phyloP scores from a whole-genome alignment of 2,797 vertebrate genomes.

The Phrynocephalus vlangalii region DNA sequence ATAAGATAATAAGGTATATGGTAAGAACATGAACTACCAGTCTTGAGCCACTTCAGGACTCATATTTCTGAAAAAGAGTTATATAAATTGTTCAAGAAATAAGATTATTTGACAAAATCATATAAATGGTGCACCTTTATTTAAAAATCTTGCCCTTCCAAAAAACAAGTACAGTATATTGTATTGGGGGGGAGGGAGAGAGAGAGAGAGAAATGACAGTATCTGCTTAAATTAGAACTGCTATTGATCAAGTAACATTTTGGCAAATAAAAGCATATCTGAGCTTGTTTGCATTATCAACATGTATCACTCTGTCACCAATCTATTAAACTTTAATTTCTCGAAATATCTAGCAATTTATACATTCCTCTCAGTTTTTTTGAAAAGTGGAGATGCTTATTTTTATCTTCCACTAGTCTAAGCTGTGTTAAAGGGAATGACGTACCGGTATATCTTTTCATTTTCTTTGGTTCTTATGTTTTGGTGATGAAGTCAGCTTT shows the following conservation, averaged over 20 bases:
- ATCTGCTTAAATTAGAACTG: constrained; percentile 6
- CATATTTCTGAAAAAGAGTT: background rate
- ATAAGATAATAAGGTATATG: background rate
- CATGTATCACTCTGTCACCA: constrained; percentile 22
- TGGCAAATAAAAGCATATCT: background rate
- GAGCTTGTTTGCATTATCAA: background rate
- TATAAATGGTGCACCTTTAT: background rate
- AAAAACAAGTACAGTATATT: background rate
- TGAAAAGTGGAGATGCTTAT: constrained; percentile 10
- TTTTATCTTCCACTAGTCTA: constrained; percentile 4
- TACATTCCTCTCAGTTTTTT: constrained; percentile 13
- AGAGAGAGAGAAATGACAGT: background rate
- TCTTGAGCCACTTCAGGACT: background rate
- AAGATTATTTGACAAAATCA: constrained; percentile 5
- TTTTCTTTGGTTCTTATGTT: constrained; percentile 36
- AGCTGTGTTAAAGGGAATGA: constrained; percentile 17
- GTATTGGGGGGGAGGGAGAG: background rate
- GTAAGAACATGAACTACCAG: background rate
- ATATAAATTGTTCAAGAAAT: background rate
- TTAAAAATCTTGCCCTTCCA: background rate
- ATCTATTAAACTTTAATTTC: constrained; percentile 9
- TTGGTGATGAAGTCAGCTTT: constrained; percentile 51
- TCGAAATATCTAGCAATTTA: background rate
- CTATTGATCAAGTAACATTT: background rate
- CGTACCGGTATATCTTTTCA: background rate